Evolutionary conservation across 2,797 vertebrate species (phyloP), one percentile per base, ranked within the genome.

Genomic region (Chaetophractus vellerosus): DNA sequence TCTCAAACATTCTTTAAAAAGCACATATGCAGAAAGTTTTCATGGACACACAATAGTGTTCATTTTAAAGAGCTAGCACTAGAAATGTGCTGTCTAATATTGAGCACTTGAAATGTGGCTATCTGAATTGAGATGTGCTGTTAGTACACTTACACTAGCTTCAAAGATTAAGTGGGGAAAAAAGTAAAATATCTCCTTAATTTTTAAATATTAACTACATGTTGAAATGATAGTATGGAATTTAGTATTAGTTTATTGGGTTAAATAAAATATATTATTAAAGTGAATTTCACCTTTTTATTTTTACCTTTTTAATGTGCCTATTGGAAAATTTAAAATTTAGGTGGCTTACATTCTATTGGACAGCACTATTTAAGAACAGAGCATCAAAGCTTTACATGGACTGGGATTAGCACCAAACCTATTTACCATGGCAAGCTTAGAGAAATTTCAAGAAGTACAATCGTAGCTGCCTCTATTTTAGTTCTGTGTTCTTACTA

Each of bases 41-140:
- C 91, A 94, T 91, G 82, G 90, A 81, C 50, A 92, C 2, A 9
- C 1, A 2, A 78, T 1, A 81, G 15, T 28, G 8, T 45, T 88
- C 68, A 71, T 76, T 91, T 85, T 83, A 48, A 94, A 94, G 75
- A 95, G 80, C 72, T 57, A 74, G 68, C 45, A 96, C 57, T 68
- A 91, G 36, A 89, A 87, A 45, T 75, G n/a, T 7, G 64, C 52
- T 80, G 26, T 85, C 38, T 23, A 61, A 36, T 5, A 31, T 1
- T 68, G 59, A 74, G 80, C 59, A 76, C 38, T 1, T 84, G 72
- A 82, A 86, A 36, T 41, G 63, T 71, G 23, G 21, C 80, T 41
- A 76, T 87, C 55, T 19, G 26, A 82, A 79, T 0, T 26, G 38
- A 90, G 31, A 48, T 69, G 45, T 14, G 23, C 59, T 68, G 0